A percentile compares a stretch with the other conserved stretches of the same genome.
These are phyloP conservation scores for Tanaodytes sp. DNA, from an alignment of 2,888 invertebrate genomes.

Conservation along the genomic window DNA sequence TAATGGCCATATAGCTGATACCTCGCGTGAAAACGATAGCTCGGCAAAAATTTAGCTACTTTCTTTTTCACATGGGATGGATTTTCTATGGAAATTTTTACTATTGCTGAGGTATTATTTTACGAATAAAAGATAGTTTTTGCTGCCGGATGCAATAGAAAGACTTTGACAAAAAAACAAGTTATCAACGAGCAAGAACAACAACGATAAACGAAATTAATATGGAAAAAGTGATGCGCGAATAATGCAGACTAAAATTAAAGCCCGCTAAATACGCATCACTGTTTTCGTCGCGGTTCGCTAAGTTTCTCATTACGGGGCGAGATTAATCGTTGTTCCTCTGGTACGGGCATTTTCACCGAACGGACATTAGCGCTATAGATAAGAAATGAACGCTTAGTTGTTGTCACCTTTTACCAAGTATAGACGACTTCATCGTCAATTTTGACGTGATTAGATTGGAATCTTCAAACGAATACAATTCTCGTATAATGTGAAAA, in stretches of 20 bases:
- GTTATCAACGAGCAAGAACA: constrained; percentile 3
- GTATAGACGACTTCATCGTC: constrained; percentile 24
- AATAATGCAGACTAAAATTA: constrained; percentile 52
- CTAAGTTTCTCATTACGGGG: constrained; percentile 50
- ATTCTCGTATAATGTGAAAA: too few species aligned
- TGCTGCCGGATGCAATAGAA: too few species aligned
- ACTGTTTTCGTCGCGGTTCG: constrained; percentile 50
- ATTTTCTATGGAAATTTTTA: too few species aligned
- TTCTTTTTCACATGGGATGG: too few species aligned
- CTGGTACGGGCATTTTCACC: constrained; percentile 44
- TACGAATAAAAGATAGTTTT: too few species aligned
- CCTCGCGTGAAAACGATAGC: too few species aligned
- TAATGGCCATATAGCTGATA: too few species aligned
- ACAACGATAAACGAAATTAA: constrained; percentile 45
- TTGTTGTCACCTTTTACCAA: constrained; percentile 32
- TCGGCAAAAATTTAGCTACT: too few species aligned
- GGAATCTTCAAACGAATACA: too few species aligned
- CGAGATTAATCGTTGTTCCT: constrained; percentile 49
- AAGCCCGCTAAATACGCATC: constrained; percentile 45
- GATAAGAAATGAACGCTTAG: constrained; percentile 30
- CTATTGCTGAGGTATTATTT: constrained; percentile 11
- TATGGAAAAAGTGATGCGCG: constrained; percentile 44
- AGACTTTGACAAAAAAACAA: too few species aligned
- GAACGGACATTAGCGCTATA: constrained; percentile 39
- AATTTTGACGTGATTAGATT: constrained; percentile 1